Evolutionary conservation across 2,113 vertebrate genomes (phyloP), one percentile per base, ranked within the genome.

Genomic region (Prunella himalayana): DNA sequence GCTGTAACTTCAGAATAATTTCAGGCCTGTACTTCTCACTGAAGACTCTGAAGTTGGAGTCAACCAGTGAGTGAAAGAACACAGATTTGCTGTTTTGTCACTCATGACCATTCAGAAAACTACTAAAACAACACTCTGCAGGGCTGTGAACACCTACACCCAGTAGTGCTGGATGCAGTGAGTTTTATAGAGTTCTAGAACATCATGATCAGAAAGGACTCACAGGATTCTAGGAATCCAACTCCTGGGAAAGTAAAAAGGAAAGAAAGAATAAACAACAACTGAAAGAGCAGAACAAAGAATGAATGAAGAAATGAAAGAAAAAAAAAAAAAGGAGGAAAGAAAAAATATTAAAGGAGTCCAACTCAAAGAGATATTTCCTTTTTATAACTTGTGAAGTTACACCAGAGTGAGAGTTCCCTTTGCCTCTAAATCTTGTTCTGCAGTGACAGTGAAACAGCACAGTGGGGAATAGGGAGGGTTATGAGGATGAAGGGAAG

Each of bases 111-210:
- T 96, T 95, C 94, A 96, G 80, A 92, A 93, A 89, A 80, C 90
- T 86, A 44, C 82, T 71, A 33, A 91, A 93, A 69, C 84, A 94
- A 87, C 75, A 82, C 14, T 1, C 68, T 82, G 94, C 33, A 5
- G 69, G 79, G 90, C 86, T 95, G 88, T 86, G 93, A 96, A 91
- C 88, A 96, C 65, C 96, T 90, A 79, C 83, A 61, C 39, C 64
- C 8, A 1, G 71, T 70, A 77, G 49, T 30, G 76, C 86, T 79
- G 79, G 51, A 56, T 23, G 33, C 8, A 3, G 83, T 24, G 61
- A 92, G 73, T 49, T 79, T 81, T 84, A 41, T 45, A 41, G 11
- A 72, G 33, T 68, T 86, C 8, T 41, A 25, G 57, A 88, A 88
- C 16, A 63, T 33, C 59, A 60, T 39, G 44, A 20, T 1, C 37